Base-by-base conservation (phyloP, 1,140 invertebrate species). In the Drosophila ficusphila region DNA sequence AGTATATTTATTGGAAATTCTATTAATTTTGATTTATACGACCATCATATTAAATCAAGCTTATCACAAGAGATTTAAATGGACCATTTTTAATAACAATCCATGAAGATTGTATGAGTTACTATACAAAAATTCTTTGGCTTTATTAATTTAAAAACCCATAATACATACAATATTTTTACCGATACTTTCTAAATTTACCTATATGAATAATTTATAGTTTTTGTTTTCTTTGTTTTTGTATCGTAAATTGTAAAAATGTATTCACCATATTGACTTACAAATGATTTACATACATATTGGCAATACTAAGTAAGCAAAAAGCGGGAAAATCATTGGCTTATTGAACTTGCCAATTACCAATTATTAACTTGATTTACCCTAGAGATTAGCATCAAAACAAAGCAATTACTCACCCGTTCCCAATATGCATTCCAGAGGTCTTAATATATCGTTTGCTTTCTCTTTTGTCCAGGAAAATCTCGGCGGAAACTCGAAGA, bases 401-500 rank as follows among this genome's bases (percentile, higher is more conserved):
- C 18, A 36, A 14, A 21, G 12, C 7, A 51, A 6, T 51, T 36
- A 16, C 12, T 27, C 42, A 27, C 4, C 16, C 18, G 1, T 19
- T 5, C 3, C 1, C 11, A 21, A 34, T 8, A 51, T 51, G 48
- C 31, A 21, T 23, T n/a, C 1, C 41, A 44, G 4, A 23, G n/a
- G 4, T 19, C 4, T 18, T 0, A 36, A 19, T 36, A 19, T 7
- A 38, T 53, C n/a, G 4, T 0, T 52, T 23, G 19, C 12, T 2
- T 2, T 76, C 25, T 52, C 56, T 25, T 67, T 27, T 5, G 47
- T 90, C 27, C 53, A 97, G 92, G 97, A 98, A 91, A 97, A 96
- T 19, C 93, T 98, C 2, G 97, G 97, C n/a, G 97, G 97, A 0
- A 98, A 98, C 92, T 96, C 97, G 0, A 97, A 97, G 86, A 98